These are phyloP conservation scores for Zenarchopterus dispar DNA, from an alignment of 2,797 vertebrate species.

Conservation along the genomic window DNA sequence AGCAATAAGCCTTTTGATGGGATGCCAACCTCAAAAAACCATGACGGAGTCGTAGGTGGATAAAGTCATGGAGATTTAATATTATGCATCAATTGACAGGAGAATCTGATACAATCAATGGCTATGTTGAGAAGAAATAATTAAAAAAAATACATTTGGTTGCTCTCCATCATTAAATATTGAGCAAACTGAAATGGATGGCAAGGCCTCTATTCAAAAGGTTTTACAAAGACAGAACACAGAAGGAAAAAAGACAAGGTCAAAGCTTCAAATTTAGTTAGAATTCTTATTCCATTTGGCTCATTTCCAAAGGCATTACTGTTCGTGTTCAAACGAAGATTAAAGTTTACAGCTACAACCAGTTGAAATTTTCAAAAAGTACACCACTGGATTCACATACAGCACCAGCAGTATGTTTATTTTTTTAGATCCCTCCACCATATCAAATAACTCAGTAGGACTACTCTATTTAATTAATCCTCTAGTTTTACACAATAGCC, in stretches of 20 bases:
- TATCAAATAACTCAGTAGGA: conserved; percentile 2
- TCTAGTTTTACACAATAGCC: background rate
- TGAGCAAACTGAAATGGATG: conserved; percentile 84
- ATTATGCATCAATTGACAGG: conserved; percentile 86
- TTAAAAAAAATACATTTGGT: conserved; percentile 82
- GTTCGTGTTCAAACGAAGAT: conserved; percentile 22
- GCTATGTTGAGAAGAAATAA: conserved; percentile 84
- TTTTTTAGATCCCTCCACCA: conserved; percentile 22
- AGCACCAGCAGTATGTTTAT: conserved; percentile 21
- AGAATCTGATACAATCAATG: conserved; percentile 84
- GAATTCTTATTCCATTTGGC: conserved; percentile 41
- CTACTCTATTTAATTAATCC: background rate
- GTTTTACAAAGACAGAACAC: conserved; percentile 64
- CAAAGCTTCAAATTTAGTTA: conserved; percentile 40
- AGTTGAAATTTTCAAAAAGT: conserved; percentile 3
- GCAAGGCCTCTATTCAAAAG: conserved; percentile 77
- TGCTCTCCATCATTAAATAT: conserved; percentile 74
- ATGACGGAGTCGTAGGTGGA: conserved; percentile 42
- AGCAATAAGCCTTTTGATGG: too few species aligned
- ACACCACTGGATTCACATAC: conserved; percentile 8
- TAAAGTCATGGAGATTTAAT: conserved; percentile 89
- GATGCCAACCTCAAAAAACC: conserved; percentile 30
- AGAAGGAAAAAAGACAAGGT: conserved; percentile 17
- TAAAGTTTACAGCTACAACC: conserved; percentile 15
- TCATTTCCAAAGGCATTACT: conserved; percentile 38